Evolutionary conservation across 1,140 invertebrate species (phyloP), one percentile per base, ranked within the genome.

Genomic region (Holotrichia oblita): DNA sequence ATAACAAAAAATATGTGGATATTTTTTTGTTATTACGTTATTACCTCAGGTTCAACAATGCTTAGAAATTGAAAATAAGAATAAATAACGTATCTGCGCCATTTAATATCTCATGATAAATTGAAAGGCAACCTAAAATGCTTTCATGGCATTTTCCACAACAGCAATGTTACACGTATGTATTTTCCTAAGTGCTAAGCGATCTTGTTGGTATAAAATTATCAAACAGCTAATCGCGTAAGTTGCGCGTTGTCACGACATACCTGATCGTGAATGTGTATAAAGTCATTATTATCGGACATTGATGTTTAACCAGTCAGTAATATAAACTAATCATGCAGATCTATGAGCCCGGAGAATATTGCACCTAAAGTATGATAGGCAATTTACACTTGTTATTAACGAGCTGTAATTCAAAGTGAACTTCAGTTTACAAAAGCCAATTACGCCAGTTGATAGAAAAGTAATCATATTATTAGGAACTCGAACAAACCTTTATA

Each of bases 211-310:
- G 1, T 40, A 61, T 27, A 27, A 74, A 22, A 74, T 74, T 74
- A 81, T 81, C 77, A 79, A 81, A 80, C 80, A 79, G 77, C 72
- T 76, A 80, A 81, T 78, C 77, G 73, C 77, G 76, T 79, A 80
- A 80, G 48, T 55, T 55, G 48, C 48, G 6, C 14, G 77, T 80
- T 76, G 79, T 80, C 79, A 81, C 81, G 79, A 76, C 78, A 81
- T 80, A 79, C 79, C 80, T 76, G n/a, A n/a, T n/a, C 81, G 81
- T 80, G 79, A 76, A 55, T 76, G 78, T 73, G 69, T 81, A 81
- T 81, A 75, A 81, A 81, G 81, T 81, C 79, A 81, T 81, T 81
- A 81, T 78, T 40, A 17, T 12, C 40, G 8, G 40, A 74, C 24
- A 42, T 22, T 22, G 40, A 17, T 40, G 34, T 14, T 40, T 20